Percentiles rank a stretch among this genome's conserved stretches.
These are phyloP conservation scores for Alentia gelatinosa DNA, from an alignment of 2,888 invertebrate genomes.

Conservation along the genomic window DNA sequence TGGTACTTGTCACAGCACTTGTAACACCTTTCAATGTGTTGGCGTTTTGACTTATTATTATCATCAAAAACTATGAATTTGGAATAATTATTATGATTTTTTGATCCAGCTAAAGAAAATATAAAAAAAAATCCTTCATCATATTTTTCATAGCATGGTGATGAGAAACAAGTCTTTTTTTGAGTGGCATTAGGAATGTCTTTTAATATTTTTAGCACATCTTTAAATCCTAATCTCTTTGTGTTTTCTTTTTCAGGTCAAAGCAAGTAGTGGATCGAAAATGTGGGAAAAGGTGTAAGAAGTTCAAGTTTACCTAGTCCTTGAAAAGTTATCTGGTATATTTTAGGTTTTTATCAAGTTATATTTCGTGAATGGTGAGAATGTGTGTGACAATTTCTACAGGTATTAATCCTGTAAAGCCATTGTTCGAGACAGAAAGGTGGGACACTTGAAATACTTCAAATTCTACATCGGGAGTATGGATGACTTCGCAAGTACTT, in stretches of 20 bases:
- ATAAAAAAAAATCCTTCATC: neutral
- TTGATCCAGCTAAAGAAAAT: neutral
- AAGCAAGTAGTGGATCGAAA: slow-evolving; percentile 65
- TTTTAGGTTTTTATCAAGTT: neutral
- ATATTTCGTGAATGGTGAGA: neutral
- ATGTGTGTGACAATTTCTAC: neutral
- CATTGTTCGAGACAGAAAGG: neutral
- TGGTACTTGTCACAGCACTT: no score
- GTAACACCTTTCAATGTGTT: neutral
- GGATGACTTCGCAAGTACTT: no score
- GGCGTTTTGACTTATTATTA: neutral
- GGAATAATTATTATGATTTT: no score
- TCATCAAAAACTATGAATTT: no score
- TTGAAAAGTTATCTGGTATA: neutral
- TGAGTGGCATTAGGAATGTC: no score
- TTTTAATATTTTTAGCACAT: neutral
- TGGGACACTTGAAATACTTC: no score
- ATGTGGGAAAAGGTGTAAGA: slow-evolving; percentile 35
- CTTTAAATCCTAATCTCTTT: neutral
- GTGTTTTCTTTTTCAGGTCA: slow-evolving; percentile 59
- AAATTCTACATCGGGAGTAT: no score
- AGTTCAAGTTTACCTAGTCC: neutral
- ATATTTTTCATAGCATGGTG: no score
- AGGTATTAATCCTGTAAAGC: neutral
- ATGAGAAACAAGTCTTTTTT: no score